These are phyloP conservation scores for Ramazzottius varieornatus DNA, from an alignment of 2,888 invertebrate genomes.

Conservation along the genomic window DNA sequence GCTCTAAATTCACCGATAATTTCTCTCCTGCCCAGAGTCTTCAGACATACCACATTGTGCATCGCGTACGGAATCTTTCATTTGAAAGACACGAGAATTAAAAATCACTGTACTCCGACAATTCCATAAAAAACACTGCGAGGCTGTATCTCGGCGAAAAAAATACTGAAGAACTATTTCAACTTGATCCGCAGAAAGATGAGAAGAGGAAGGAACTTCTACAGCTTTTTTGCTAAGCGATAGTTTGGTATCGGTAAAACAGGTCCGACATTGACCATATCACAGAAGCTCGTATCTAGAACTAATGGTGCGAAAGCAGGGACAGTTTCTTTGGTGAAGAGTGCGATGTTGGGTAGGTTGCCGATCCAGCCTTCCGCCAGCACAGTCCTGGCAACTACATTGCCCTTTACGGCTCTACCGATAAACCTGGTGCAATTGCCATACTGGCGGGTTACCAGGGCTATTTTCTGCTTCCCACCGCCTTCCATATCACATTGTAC, in stretches of 20 bases:
- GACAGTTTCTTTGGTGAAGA: background rate
- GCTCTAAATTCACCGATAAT: too few species aligned
- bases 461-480: background rate
- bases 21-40: too few species aligned
- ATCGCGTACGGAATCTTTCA: too few species aligned
- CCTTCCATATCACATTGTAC: background rate
- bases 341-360: background rate
- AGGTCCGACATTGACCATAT: background rate
- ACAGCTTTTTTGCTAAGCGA: too few species aligned
- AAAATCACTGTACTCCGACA: too few species aligned
- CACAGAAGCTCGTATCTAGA: background rate
- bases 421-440: background rate
- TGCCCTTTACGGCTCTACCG: background rate
- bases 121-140: too few species aligned
- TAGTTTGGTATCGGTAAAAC: background rate
- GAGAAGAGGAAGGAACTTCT: too few species aligned
- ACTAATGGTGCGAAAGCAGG: background rate
- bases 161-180: too few species aligned
- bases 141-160: too few species aligned
- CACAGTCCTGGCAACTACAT: background rate
- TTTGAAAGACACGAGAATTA: too few species aligned
- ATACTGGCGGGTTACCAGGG: background rate
- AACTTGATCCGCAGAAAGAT: too few species aligned
- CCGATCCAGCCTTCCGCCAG: background rate
- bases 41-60: too few species aligned